Evolutionary conservation across 2,888 invertebrate species (phyloP).

Genomic region (Phasia obesa): DNA sequence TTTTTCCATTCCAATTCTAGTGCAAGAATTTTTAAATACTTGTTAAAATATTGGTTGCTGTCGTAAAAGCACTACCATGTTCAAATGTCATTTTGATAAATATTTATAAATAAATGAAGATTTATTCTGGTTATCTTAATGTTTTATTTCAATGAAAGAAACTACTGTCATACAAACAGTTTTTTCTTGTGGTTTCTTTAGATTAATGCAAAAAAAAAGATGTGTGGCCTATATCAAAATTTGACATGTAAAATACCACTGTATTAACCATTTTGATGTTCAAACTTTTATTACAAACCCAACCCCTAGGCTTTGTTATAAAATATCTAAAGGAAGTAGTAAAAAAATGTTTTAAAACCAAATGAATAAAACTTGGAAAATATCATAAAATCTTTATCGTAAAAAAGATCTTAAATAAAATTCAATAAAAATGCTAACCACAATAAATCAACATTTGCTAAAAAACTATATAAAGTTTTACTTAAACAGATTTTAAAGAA

Average conservation of each 20-base stretch:
- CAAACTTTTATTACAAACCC: conserved; percentile 25
- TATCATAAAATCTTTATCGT: conserved; percentile 46
- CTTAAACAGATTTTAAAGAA: conserved; percentile 4
- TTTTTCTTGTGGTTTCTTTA: too few relatives aligned
- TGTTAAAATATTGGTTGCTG: too few relatives aligned
- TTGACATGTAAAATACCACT: not conserved
- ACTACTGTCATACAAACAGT: too few relatives aligned
- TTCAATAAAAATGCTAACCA: conserved; percentile 58
- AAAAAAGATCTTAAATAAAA: conserved; percentile 16
- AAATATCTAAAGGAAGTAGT: not conserved
- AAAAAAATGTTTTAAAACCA: not conserved
- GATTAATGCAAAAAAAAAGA: not conserved
- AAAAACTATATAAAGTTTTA: conserved; percentile 24
- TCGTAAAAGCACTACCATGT: too few relatives aligned
- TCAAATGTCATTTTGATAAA: too few relatives aligned
- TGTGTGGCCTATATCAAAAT: not conserved
- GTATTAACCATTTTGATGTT: not conserved
- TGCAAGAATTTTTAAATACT: too few relatives aligned
- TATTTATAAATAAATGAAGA: too few relatives aligned
- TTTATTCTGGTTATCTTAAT: too few relatives aligned
- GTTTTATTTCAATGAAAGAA: too few relatives aligned
- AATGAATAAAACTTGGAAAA: not conserved
- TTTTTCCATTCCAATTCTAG: too few relatives aligned
- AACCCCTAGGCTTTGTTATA: not conserved
- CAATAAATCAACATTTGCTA: conserved; percentile 39